These are phyloP conservation scores for Bambusicola thoracicus DNA, from an alignment of 2,113 vertebrate species.

Conservation along the genomic window DNA sequence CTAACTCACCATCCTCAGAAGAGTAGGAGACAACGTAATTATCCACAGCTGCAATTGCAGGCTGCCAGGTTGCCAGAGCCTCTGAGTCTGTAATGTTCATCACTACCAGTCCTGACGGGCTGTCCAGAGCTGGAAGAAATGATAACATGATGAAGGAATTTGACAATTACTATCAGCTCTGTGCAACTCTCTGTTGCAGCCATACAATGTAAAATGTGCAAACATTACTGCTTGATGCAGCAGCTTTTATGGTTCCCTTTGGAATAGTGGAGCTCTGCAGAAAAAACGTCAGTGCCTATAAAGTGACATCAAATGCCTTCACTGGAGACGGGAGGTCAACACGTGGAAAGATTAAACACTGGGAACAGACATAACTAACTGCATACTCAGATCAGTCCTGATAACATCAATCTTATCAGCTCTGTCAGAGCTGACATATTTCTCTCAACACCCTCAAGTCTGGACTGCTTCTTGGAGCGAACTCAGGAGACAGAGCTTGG, in stretches of 20 bases:
- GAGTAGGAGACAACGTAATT: conserved; percentile 91
- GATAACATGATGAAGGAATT: neutral
- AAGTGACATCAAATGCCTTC: neutral
- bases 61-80: conserved; percentile 93
- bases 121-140: conserved; percentile 86
- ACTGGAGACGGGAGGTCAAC: neutral
- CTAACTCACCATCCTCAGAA: conserved; percentile 81
- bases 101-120: conserved; percentile 86
- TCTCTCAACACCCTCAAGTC: neutral
- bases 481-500: neutral
- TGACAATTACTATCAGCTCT: neutral
- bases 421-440: conserved; percentile 11
- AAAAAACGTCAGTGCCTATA: neutral
- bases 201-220: neutral
- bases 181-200: neutral
- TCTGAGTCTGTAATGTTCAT: conserved; percentile 91
- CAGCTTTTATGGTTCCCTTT: neutral
- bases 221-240: neutral
- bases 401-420: neutral
- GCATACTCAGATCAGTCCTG: neutral
- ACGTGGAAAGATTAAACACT: neutral
- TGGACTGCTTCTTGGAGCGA: neutral
- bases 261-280: neutral
- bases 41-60: conserved; percentile 92
- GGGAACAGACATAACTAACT: neutral